Evolutionary conservation across 2,888 invertebrate genomes (phyloP).

Genomic region (Agapostemon virescens): DNA sequence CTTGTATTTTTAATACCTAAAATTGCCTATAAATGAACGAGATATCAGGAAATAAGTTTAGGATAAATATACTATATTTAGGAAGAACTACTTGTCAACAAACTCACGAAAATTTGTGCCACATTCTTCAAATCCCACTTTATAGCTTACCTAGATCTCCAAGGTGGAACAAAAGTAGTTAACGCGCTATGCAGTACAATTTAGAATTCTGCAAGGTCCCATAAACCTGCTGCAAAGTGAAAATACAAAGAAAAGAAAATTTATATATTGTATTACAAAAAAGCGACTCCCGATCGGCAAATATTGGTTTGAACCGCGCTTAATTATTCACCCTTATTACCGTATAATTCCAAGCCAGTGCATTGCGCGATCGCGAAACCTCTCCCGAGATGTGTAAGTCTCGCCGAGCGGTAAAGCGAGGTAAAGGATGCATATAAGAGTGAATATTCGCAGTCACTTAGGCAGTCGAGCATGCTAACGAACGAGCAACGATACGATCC

Average conservation of each 20-base stretch:
- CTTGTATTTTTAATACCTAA: no score
- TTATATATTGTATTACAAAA: no score
- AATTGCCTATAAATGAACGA: no score
- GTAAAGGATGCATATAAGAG: not conserved
- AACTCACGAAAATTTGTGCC: no score
- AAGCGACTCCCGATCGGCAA: no score
- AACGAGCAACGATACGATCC: slow-evolving; percentile 4
- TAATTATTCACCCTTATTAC: not conserved
- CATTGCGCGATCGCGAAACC: not conserved
- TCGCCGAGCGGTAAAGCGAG: not conserved
- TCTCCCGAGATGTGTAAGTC: not conserved
- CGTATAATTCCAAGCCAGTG: not conserved
- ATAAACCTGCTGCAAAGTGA: not conserved
- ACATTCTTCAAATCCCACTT: not conserved
- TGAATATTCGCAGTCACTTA: slow-evolving; percentile 6
- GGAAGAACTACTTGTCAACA: no score
- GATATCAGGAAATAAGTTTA: no score
- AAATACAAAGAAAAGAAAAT: no score
- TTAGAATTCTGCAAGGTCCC: not conserved
- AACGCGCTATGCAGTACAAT: not conserved
- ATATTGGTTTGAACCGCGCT: not conserved
- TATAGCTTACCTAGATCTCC: not conserved
- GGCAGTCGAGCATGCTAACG: slow-evolving; percentile 15
- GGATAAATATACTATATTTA: no score
- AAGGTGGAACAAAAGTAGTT: not conserved